Conservation (phyloP, 2,888 invertebrate species). For the Andrena dorsata region DNA sequence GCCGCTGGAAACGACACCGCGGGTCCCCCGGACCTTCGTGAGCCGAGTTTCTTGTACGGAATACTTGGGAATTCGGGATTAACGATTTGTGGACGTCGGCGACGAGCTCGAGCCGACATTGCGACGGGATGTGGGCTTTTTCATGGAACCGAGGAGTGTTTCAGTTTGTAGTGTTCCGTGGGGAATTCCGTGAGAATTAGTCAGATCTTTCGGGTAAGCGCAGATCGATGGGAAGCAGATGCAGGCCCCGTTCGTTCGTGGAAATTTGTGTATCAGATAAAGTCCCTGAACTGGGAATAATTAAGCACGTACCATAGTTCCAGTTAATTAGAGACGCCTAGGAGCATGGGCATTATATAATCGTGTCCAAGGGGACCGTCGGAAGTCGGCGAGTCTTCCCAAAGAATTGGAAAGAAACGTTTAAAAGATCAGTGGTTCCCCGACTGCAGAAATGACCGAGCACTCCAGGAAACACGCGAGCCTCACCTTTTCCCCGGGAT, state of each 20-base stretch:
- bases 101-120: neutral
- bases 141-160: neutral
- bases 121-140: neutral
- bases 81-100: slow-evolving; percentile 6
- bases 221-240: slow-evolving; percentile 43
- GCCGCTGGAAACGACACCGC: slow-evolving; percentile 29
- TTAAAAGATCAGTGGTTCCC: slow-evolving; percentile 37
- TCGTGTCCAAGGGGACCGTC: slow-evolving; percentile 15
- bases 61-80: slow-evolving; percentile 10
- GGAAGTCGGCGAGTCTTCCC: slow-evolving; percentile 51
- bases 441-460: slow-evolving; percentile 46
- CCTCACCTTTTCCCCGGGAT: slow-evolving; percentile 62
- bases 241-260: slow-evolving; percentile 35
- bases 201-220: neutral
- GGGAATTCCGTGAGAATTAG: neutral
- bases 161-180: neutral
- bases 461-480: slow-evolving; percentile 46
- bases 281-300: slow-evolving; percentile 43
- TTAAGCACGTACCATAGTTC: slow-evolving; percentile 48
- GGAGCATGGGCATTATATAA: slow-evolving; percentile 29
- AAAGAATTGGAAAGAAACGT: slow-evolving; percentile 43
- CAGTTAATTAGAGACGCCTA: slow-evolving; percentile 63
- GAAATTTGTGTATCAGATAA: slow-evolving; percentile 49
- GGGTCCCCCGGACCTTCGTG: neutral
- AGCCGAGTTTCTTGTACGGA: neutral